Base-by-base conservation (phyloP, 2,113 vertebrate species). In the Raphicerus campestris region DNA sequence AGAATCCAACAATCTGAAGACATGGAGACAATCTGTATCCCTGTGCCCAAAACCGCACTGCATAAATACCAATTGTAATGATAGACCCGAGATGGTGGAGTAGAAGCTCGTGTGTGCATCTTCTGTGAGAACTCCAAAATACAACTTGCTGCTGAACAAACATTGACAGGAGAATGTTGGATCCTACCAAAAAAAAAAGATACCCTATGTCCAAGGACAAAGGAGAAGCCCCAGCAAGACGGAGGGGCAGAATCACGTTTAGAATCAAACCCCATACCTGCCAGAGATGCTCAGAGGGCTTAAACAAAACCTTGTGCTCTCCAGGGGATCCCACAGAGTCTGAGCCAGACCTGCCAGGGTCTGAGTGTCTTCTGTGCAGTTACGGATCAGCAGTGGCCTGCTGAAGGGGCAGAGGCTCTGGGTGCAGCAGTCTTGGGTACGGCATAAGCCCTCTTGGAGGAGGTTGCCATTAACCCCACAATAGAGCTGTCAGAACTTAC, bases 1-100 rank as follows among this genome's bases (percentile, higher is more conserved):
- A 89, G 47, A 66, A 10, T 0, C 9, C 51, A 61, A 56, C 5
- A 60, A 49, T 83, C 16, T 30, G 19, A 87, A 93, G 26, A 30
- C 2, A 58, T 0, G 3, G 17, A 51, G 2, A 3, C 11, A 1
- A 66, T 60, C 26, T 53, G 15, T 10, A 53, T 5, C 17, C 14
- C 2, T 45, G 22, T 24, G 8, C 2, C 20, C 15, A 0, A 39
- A 94, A 58, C n/a, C 0, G 0, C 22, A 39, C 24, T 32, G 45
- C n/a, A 89, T 16, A 53, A 47, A 47, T 9, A 80, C 1, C 15
- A 70, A 2, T 35, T 66, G 8, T 35, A 20, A 35, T 35, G 63
- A 66, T 66, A 66, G 63, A 20, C 17, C 63, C 63, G 9, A 66
- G 32, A 35, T 20, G 8, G 63, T 20, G 63, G 19, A 70, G 10